These are phyloP conservation scores for Pempheris klunzingeri DNA, from an alignment of 2,797 vertebrate species.

Conservation along the genomic window DNA sequence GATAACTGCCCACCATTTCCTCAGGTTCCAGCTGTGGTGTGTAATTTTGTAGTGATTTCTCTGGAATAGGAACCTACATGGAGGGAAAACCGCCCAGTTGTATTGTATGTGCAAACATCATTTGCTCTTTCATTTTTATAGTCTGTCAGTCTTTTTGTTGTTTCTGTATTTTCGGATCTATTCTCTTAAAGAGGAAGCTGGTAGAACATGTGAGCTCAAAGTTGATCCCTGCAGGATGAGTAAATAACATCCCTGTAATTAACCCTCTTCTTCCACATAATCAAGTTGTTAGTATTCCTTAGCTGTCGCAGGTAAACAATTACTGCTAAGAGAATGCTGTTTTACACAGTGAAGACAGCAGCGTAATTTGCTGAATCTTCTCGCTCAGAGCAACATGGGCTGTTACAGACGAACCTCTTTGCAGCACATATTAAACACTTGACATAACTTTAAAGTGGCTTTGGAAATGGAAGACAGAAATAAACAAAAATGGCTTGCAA, in stretches of 20 bases:
- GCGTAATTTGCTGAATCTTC: slow-evolving; percentile 11
- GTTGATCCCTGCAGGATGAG: slow-evolving; percentile 24
- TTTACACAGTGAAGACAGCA: slow-evolving; percentile 3
- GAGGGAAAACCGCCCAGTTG: slow-evolving; percentile 10
- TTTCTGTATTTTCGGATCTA: neutral
- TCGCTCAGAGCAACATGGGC: neutral
- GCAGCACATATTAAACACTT: slow-evolving; percentile 13
- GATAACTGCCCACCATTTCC: slow-evolving; percentile 26
- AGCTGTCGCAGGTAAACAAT: slow-evolving; percentile 30
- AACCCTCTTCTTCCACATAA: slow-evolving; percentile 10
- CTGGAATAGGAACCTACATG: neutral
- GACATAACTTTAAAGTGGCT: slow-evolving; percentile 15
- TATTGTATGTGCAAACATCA: slow-evolving; percentile 1
- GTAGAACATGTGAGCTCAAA: neutral
- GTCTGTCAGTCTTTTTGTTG: neutral
- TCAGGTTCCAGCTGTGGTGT: slow-evolving; percentile 32
- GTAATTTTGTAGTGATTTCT: slow-evolving; percentile 45
- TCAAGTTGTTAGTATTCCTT: slow-evolving; percentile 40
- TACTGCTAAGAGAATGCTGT: slow-evolving; percentile 12
- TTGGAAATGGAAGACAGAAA: neutral
- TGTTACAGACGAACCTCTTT: neutral
- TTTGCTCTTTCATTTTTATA: neutral
- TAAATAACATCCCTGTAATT: slow-evolving; percentile 13
- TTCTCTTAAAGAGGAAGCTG: neutral
- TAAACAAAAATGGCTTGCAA: neutral